A percentile compares a stretch with the other conserved stretches of the same genome.
These are phyloP conservation scores for Aptenodytes patagonicus DNA, from an alignment of 2,113 vertebrate species.

Conservation along the genomic window DNA sequence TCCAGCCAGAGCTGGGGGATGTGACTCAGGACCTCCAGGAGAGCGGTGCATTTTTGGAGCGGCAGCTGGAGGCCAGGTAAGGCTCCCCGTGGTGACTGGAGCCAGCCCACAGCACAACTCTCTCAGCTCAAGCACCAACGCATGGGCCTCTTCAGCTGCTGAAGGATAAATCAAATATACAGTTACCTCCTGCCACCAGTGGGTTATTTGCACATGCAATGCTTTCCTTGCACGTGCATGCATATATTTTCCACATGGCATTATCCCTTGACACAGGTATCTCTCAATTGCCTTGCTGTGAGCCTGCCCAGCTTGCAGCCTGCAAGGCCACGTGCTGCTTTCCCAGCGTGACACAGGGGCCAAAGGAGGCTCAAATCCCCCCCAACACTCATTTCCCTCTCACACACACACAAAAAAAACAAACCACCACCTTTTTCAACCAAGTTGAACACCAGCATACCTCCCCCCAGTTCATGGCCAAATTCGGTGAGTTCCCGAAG, in stretches of 20 bases:
- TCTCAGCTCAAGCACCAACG: background rate
- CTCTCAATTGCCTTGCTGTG: background rate
- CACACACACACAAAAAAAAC: background rate
- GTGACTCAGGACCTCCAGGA: background rate
- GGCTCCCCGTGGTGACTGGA: background rate
- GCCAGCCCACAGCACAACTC: background rate
- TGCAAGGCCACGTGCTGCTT: background rate
- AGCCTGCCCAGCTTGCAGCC: background rate
- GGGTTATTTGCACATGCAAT: background rate
- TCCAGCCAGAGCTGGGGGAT: too few species aligned
- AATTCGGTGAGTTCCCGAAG: accelerated
- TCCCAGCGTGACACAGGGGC: background rate
- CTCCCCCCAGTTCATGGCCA: background rate
- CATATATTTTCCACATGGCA: background rate
- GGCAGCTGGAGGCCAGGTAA: background rate
- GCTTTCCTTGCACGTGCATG: accelerated
- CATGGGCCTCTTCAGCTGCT: background rate
- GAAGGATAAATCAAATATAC: background rate
- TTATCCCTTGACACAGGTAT: background rate
- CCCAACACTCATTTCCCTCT: background rate
- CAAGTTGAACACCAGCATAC: background rate
- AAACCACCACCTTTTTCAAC: background rate
- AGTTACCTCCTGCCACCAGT: background rate
- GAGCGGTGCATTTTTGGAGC: background rate
- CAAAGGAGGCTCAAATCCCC: background rate